A percentile compares a stretch with the other conserved stretches of the same genome.
These are phyloP conservation scores for Zosterops borbonicus DNA, from an alignment of 2,113 vertebrate species.

Conservation along the genomic window DNA sequence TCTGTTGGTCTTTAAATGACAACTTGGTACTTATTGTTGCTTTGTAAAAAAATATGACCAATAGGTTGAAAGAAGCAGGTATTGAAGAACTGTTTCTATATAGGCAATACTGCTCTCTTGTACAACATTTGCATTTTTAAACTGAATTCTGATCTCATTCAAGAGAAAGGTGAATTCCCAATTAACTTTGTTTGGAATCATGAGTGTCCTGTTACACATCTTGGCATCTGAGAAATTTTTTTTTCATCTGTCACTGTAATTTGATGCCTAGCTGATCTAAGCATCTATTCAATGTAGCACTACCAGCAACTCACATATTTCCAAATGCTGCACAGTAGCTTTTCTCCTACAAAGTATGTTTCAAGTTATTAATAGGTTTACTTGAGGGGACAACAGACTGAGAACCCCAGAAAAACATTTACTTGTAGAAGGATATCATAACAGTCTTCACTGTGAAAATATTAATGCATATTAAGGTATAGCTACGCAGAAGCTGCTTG, in stretches of 20 bases:
- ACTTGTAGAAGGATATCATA: neutral
- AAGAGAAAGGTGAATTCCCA: neutral
- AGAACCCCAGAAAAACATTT: neutral
- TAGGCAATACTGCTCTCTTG: neutral
- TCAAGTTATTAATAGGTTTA: neutral
- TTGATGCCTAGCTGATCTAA: neutral
- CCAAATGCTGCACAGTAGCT: neutral
- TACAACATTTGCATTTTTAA: neutral
- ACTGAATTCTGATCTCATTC: neutral
- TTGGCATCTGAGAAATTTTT: neutral
- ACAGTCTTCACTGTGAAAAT: neutral
- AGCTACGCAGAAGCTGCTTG: neutral
- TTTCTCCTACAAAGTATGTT: neutral
- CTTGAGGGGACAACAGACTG: neutral
- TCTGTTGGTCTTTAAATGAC: neutral
- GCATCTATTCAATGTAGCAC: neutral
- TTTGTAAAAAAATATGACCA: neutral
- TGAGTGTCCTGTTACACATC: neutral
- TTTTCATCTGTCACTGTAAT: neutral
- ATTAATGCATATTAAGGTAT: neutral
- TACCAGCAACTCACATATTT: neutral
- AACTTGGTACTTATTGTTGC: rapidly evolving
- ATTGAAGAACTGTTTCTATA: neutral
- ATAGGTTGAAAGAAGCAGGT: neutral
- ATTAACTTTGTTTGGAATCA: neutral